Evolutionary conservation across 2,888 invertebrate genomes (phyloP).

Genomic region (Allacma fusca): DNA sequence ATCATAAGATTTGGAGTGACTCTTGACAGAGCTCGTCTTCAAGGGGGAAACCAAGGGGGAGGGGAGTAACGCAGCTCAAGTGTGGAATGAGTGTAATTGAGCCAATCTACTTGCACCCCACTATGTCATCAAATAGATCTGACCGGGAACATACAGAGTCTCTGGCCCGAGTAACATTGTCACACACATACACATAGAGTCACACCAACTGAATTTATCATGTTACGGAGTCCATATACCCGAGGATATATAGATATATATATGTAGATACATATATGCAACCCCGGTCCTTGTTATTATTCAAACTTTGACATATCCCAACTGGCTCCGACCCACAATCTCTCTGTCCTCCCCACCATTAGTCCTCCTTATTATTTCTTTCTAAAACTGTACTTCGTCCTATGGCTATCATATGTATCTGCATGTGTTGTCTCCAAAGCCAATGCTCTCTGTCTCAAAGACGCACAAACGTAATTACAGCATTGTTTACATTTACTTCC

Average conservation of each 20-base stretch:
- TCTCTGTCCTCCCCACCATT: neutral
- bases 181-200: neutral
- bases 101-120: conserved; percentile 21
- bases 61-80: conserved; percentile 14
- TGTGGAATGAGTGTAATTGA: conserved; percentile 30
- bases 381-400: too few species aligned
- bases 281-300: too few species aligned
- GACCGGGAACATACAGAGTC: neutral
- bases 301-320: neutral
- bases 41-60: neutral
- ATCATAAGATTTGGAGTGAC: conserved; percentile 15
- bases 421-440: too few species aligned
- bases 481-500: too few species aligned
- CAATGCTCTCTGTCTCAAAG: too few species aligned
- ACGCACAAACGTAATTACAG: too few species aligned
- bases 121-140: neutral
- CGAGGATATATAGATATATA: too few species aligned
- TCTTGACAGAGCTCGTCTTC: conserved; percentile 14
- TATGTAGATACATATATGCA: too few species aligned
- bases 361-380: conserved; percentile 1
- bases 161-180: too few species aligned
- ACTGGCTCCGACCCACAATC: neutral
- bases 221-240: too few species aligned
- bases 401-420: too few species aligned
- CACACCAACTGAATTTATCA: conserved; percentile 22